These are phyloP conservation scores for Melanocharis versteri DNA, from an alignment of 2,113 vertebrate species.

Conservation along the genomic window DNA sequence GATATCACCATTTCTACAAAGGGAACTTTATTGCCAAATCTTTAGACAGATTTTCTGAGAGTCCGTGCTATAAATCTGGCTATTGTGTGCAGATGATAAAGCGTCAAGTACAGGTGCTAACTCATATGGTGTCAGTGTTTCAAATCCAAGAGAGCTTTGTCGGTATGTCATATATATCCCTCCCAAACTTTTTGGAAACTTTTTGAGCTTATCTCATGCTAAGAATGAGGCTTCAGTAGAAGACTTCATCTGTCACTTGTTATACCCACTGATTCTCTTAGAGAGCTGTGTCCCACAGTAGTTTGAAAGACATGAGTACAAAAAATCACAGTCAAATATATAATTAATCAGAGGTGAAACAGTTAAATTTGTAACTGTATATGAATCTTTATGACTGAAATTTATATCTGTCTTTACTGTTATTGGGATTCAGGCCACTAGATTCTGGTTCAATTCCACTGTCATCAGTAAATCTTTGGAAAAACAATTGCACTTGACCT, in stretches of 20 bases:
- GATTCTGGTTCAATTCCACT: neutral
- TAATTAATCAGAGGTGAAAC: neutral
- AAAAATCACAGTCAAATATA: neutral
- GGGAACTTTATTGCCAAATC: neutral
- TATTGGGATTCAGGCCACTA: neutral
- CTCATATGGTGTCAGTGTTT: neutral
- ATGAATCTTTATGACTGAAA: neutral
- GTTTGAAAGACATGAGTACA: neutral
- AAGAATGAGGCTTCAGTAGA: neutral
- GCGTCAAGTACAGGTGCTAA: neutral
- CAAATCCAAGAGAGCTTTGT: neutral
- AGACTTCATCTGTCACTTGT: neutral
- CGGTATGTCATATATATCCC: neutral
- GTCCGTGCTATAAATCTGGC: neutral
- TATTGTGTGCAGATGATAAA: neutral
- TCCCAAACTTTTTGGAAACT: neutral
- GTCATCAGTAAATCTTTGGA: neutral
- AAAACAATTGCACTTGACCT: neutral
- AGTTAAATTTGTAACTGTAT: neutral
- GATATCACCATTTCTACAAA: neutral
- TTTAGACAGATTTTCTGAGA: neutral
- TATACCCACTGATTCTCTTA: neutral
- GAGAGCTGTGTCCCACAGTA: accelerated
- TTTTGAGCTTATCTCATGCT: neutral
- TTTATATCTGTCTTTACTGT: neutral